Base-by-base conservation (phyloP, 2,888 invertebrate genomes). In the Patella ulyssiponensis region DNA sequence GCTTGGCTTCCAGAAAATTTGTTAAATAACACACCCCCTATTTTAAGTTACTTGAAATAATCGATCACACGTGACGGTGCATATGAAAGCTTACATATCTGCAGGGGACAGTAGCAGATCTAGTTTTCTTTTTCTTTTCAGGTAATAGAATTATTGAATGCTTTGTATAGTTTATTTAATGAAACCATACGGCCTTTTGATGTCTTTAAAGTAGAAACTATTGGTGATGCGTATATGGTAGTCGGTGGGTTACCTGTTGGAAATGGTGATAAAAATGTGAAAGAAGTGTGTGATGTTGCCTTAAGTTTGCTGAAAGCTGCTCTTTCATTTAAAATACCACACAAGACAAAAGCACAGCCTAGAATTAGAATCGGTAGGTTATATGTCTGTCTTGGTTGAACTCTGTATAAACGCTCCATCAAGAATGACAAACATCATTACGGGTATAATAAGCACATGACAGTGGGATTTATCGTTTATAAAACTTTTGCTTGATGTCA, bases 141-240 rank as follows among this genome's bases (percentile, higher is more conserved):
- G 87, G 85, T 89, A 74, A 88, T 89, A 11, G 85, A 84, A 53
- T 77, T 89, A 7, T 79, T 89, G 74, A 89, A 89, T 78, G 79
- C 80, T 4, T 80, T 89, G n/a, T 89, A 89, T 75, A 86, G 86
- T 15, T 69, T 88, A 51, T 88, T 89, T 80, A 87, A 89, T 76
- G 86, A 85, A 71, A 88, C 86, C 73, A 88, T 90, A 44, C 81
- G 81, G 51, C 81, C 84, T 17, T 88, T 87, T 77, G 88, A 89
- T 74, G 90, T 90, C 0, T 90, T 89, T 80, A 90, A 90, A 85
- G 90, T 89, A 27, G 88, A 90, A 80, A 90, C 90, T 7, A 90
- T 90, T 56, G 90, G 90, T 7, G 90, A 90, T 79, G 90, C 90
- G 3, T 90, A 90, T 79, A 89, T 90, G 89, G 81, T 90, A 9